A percentile compares a stretch with the other conserved stretches of the same genome.
phyloP scores from a whole-genome alignment of 64 coral and sea anemone species.

The Platygyra sinensis region DNA sequence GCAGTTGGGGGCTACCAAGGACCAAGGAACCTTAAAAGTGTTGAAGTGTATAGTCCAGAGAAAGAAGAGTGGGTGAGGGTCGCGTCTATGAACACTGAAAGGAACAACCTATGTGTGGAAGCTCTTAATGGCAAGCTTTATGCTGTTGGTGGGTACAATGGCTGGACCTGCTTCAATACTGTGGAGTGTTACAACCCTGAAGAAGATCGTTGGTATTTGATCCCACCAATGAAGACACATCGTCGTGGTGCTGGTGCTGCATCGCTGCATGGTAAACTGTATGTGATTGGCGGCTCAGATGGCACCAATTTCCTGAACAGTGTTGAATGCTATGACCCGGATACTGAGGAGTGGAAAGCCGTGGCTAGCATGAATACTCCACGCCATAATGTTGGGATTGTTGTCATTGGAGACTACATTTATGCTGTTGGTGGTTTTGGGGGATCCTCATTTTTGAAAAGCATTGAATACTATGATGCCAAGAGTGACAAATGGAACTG shows the following conservation, averaged over 20 bases:
- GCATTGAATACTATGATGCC: constrained; percentile 83
- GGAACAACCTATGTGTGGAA: constrained; percentile 74
- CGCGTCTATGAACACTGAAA: constrained; percentile 68
- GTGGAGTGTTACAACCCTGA: constrained; percentile 86
- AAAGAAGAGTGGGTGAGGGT: constrained; percentile 59
- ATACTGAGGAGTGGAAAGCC: constrained; percentile 85
- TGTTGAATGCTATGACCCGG: constrained; percentile 83
- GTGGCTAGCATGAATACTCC: constrained; percentile 88
- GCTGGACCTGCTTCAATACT: constrained; percentile 87
- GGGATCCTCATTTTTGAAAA: constrained; percentile 86
- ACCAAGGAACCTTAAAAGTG: constrained; percentile 74
- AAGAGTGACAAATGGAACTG: constrained; percentile 74
- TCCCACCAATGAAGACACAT: constrained; percentile 75
- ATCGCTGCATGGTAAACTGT: constrained; percentile 67
- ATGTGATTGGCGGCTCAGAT: constrained; percentile 94
- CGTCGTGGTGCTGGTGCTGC: constrained; percentile 84
- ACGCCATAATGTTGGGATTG: constrained; percentile 79
- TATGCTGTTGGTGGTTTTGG: constrained; percentile 94
- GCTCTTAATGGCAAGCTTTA: constrained; percentile 79
- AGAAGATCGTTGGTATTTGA: constrained; percentile 67
- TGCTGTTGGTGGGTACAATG: constrained; percentile 90
- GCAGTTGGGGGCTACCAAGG: constrained; percentile 81
- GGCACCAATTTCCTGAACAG: constrained; percentile 84
- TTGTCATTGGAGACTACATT: constrained; percentile 65
- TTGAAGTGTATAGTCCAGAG: constrained; percentile 63